Conservation (phyloP, 2,113 vertebrate species). For the Sterna hirundo region DNA sequence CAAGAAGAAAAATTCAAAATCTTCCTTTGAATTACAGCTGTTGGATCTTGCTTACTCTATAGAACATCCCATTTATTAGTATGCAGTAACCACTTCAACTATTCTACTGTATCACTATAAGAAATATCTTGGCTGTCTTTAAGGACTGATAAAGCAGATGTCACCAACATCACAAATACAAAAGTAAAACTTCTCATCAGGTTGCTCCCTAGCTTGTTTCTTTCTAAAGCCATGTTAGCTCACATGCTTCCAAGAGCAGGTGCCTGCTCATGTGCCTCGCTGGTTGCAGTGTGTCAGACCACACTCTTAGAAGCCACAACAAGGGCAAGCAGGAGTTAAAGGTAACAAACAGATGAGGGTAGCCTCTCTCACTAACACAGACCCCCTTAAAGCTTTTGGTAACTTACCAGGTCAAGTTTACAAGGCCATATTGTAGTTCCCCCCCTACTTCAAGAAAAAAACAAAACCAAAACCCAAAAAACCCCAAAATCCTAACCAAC, state of each 20-base stretch:
- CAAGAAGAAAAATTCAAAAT: not conserved
- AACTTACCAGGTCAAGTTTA: not conserved
- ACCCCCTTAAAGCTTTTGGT: not conserved
- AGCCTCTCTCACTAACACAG: not conserved
- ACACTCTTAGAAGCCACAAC: not conserved
- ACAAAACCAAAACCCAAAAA: not conserved
- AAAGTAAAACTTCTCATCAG: not conserved
- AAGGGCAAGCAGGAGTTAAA: not conserved
- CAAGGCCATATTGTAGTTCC: not conserved
- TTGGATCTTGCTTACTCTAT: not conserved
- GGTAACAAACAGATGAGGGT: not conserved
- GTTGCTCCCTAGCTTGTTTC: not conserved
- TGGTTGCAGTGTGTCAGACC: not conserved
- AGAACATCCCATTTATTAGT: not conserved
- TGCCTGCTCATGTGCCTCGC: not conserved
- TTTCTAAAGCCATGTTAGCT: not conserved
- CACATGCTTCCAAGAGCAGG: not conserved
- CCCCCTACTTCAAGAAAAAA: not conserved
- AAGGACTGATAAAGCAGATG: not conserved
- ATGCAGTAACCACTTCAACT: not conserved
- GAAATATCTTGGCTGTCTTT: not conserved
- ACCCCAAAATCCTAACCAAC: not conserved
- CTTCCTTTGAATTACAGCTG: not conserved
- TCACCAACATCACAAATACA: not conserved
- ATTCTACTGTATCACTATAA: not conserved